Percentiles rank a stretch among this genome's conserved stretches.
phyloP scores from a whole-genome alignment of 2,113 vertebrate genomes.

The Pterocles burchelli region DNA sequence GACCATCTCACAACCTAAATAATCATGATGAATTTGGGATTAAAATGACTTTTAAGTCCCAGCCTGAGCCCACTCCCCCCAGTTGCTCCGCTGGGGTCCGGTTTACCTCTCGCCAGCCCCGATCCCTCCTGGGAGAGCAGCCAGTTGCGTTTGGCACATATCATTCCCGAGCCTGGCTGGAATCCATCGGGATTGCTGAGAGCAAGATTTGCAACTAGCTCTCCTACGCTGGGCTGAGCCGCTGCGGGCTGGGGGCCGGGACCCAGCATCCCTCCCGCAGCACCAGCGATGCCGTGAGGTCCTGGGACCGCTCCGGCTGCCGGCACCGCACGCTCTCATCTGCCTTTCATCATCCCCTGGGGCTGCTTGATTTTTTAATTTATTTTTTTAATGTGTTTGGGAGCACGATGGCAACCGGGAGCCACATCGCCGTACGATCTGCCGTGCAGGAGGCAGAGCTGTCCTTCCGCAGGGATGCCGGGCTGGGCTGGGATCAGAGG shows the following conservation, averaged over 20 bases:
- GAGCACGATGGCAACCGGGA: background rate
- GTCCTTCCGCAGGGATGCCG: background rate
- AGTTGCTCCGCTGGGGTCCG: fast-evolving
- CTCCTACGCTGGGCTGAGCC: background rate
- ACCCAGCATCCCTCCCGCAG: background rate
- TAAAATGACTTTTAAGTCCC: background rate
- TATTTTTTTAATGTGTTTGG: fast-evolving
- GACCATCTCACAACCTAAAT: background rate
- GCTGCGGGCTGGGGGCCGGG: background rate
- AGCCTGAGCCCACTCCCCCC: fast-evolving
- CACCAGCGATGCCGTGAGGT: no score
- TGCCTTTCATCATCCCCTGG: background rate
- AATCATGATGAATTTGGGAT: background rate
- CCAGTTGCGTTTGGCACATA: background rate
- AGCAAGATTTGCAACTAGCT: background rate
- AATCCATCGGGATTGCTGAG: background rate
- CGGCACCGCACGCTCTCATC: background rate
- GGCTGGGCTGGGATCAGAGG: background rate
- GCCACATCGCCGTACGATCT: fast-evolving
- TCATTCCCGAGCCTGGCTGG: background rate
- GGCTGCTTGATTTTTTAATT: background rate
- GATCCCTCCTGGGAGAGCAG: background rate
- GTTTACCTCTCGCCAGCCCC: background rate
- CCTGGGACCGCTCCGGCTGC: background rate
- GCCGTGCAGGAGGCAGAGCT: background rate